Evolutionary conservation across 1,140 invertebrate species (phyloP).

Genomic region (Diabrotica undecimpunctata): DNA sequence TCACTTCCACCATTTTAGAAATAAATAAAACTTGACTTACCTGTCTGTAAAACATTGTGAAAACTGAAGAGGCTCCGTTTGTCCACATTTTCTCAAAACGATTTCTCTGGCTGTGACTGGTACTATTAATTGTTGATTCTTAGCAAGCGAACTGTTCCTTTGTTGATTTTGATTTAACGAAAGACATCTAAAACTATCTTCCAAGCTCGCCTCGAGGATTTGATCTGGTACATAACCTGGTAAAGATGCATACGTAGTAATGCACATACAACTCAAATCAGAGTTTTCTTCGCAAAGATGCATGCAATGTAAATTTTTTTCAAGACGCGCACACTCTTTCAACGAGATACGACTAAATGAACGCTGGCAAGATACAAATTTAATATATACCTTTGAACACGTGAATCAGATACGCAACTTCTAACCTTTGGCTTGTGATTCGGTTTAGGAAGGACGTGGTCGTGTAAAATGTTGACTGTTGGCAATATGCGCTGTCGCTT

Average conservation of each 20-base stretch:
- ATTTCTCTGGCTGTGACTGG: constrained; percentile 50
- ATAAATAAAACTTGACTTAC: constrained; percentile 48
- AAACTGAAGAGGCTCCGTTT: constrained; percentile 58
- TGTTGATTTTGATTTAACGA: constrained; percentile 16
- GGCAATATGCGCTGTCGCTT: background rate
- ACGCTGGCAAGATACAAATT: background rate
- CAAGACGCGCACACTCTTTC: background rate
- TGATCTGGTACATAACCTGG: constrained; percentile 29
- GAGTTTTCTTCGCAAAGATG: constrained; percentile 22
- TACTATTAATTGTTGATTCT: background rate
- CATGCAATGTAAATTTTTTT: constrained; percentile 15
- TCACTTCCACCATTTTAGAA: background rate
- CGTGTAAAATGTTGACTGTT: background rate
- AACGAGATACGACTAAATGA: background rate
- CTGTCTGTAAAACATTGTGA: constrained; percentile 57
- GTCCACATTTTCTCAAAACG: constrained; percentile 61
- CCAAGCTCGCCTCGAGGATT: constrained; percentile 25
- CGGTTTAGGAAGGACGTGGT: background rate
- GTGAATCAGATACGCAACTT: background rate
- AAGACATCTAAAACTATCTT: constrained; percentile 24
- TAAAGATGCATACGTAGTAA: constrained; percentile 27
- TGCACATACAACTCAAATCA: constrained; percentile 27
- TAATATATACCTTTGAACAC: background rate
- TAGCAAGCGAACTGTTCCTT: constrained; percentile 8
- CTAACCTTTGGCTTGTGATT: background rate